phyloP scores from a whole-genome alignment of 2,888 invertebrate genomes.

The Pseudolycoriella hygida region DNA sequence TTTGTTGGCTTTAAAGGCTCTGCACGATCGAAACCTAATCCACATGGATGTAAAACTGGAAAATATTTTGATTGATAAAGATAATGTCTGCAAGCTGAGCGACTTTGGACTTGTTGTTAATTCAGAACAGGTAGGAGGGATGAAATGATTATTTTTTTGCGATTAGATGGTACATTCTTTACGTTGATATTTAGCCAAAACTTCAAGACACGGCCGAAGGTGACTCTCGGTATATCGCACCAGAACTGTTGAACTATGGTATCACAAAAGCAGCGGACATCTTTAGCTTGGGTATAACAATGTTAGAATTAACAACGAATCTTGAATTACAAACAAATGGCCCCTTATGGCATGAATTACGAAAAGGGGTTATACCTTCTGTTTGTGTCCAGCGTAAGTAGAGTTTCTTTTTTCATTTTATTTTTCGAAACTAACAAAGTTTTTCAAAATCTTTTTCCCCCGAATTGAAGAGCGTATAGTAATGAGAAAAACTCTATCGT shows the following conservation, averaged over 20 bases:
- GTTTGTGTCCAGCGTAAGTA: conserved; percentile 26
- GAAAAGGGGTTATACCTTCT: conserved; percentile 36
- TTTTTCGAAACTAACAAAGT: background rate
- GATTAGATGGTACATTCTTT: background rate
- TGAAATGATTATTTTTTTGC: too few species aligned
- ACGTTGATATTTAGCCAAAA: conserved; percentile 33
- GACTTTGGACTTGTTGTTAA: conserved; percentile 60
- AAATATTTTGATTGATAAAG: conserved; percentile 49
- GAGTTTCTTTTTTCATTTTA: background rate
- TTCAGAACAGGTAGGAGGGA: conserved; percentile 32
- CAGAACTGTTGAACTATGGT: conserved; percentile 45
- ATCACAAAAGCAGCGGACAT: conserved; percentile 56
- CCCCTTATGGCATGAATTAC: conserved; percentile 45
- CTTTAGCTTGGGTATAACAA: conserved; percentile 53
- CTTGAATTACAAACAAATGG: conserved; percentile 51
- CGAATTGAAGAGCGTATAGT: conserved; percentile 7
- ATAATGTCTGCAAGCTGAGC: conserved; percentile 48
- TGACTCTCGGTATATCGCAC: conserved; percentile 57
- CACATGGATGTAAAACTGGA: conserved; percentile 66
- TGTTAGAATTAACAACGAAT: conserved; percentile 51
- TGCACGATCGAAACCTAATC: conserved; percentile 47
- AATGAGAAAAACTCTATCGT: too few species aligned
- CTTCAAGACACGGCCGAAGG: conserved; percentile 45
- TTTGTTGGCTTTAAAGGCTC: conserved; percentile 39
- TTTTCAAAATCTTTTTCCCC: too few species aligned